Conservation (phyloP, 2,888 invertebrate species). For the Cataglyphis rosenhaueri region DNA sequence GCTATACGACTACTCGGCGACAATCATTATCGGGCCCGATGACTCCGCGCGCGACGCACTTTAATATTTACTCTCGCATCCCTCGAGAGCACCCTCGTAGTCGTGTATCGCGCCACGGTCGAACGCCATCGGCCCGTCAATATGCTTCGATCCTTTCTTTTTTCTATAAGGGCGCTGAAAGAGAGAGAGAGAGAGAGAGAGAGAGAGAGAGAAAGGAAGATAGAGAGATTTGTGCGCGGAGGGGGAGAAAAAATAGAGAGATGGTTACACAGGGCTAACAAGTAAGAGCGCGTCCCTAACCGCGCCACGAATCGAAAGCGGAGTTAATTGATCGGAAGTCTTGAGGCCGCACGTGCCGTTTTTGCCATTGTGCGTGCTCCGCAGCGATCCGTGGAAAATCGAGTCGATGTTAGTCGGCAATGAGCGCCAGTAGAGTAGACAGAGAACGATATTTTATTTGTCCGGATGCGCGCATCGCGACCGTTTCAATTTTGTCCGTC, state of each 20-base stretch:
- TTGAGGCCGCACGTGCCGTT: slow-evolving; percentile 84
- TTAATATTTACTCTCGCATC: slow-evolving; percentile 81
- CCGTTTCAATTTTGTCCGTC: slow-evolving; percentile 44
- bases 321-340: slow-evolving; percentile 86
- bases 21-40: slow-evolving; percentile 78
- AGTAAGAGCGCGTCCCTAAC: slow-evolving; percentile 67
- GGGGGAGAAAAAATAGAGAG: slow-evolving; percentile 34
- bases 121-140: slow-evolving; percentile 81
- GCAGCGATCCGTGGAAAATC: slow-evolving; percentile 66
- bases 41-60: slow-evolving; percentile 73
- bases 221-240: slow-evolving; percentile 15
- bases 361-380: slow-evolving; percentile 70
- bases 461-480: slow-evolving; percentile 54
- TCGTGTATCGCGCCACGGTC: slow-evolving; percentile 78
- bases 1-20: slow-evolving; percentile 68
- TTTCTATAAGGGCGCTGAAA: slow-evolving; percentile 69
- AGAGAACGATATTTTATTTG: slow-evolving; percentile 68
- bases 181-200: slow-evolving; percentile 28
- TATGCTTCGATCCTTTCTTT: slow-evolving; percentile 81
- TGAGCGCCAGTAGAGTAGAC: slow-evolving; percentile 63
- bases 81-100: slow-evolving; percentile 74
- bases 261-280: slow-evolving; percentile 67
- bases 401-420: slow-evolving; percentile 65
- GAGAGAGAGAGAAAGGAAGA: slow-evolving; percentile 53
- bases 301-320: slow-evolving; percentile 78